phyloP scores from a whole-genome alignment of 2,113 vertebrate species.

The Illadopsis cleaveri region DNA sequence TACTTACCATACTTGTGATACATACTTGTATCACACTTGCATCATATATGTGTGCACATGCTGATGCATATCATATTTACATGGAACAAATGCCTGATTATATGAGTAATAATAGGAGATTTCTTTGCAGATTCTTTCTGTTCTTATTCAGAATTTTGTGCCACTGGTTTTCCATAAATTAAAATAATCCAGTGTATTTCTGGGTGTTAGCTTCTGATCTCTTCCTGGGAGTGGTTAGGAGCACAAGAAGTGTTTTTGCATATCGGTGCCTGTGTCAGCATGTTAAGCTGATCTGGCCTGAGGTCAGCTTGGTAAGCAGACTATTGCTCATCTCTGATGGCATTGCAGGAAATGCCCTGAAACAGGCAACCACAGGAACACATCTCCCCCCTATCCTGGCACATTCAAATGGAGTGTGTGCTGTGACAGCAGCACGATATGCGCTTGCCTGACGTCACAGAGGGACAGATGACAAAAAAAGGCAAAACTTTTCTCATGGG shows the following conservation, averaged over 20 bases:
- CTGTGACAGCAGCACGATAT: no score
- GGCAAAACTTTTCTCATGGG: not conserved
- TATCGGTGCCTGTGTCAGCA: accelerated
- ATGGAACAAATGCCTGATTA: not conserved
- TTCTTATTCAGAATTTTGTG: not conserved
- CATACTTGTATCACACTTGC: no score
- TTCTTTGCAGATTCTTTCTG: not conserved
- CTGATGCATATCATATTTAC: not conserved
- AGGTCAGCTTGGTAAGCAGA: not conserved
- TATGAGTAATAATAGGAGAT: not conserved
- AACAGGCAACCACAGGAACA: not conserved
- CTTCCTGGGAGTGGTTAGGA: not conserved
- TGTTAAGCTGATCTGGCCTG: not conserved
- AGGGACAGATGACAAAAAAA: not conserved
- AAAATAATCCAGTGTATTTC: not conserved
- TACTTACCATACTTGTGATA: not conserved
- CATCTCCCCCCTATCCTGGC: not conserved
- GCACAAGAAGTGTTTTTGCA: not conserved
- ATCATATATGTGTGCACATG: not conserved
- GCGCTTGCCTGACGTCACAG: not conserved
- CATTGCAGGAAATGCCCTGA: not conserved
- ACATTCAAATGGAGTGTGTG: not conserved
- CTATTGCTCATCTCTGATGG: not conserved
- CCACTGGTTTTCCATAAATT: not conserved
- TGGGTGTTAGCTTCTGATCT: not conserved